Evolutionary conservation across 2,113 vertebrate species (phyloP).

Genomic region (Hystrix cristata): DNA sequence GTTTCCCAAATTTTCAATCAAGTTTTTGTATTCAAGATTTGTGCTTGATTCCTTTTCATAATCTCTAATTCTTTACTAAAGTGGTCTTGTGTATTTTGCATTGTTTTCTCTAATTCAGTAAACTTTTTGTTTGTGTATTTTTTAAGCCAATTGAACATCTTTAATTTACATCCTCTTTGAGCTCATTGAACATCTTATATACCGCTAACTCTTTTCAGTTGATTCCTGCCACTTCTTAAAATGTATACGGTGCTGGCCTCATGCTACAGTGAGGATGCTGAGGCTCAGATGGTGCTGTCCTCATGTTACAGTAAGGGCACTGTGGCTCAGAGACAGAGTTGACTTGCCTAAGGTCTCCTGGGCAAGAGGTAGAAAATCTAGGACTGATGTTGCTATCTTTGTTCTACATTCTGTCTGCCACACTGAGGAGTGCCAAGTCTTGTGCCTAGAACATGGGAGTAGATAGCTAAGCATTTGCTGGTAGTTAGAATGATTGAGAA

Average conservation of each 20-base stretch:
- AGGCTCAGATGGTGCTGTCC: background rate
- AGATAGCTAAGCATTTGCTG: background rate
- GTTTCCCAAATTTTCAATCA: background rate
- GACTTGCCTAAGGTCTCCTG: background rate
- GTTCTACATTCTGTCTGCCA: background rate
- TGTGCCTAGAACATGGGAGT: background rate
- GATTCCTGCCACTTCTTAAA: background rate
- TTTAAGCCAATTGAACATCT: background rate
- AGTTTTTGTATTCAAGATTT: background rate
- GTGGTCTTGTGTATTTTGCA: background rate
- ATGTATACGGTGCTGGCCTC: background rate
- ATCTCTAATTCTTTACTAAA: background rate
- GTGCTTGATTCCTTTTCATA: background rate
- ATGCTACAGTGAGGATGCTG: background rate
- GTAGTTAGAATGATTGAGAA: slow-evolving; percentile 10
- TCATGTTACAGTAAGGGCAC: background rate
- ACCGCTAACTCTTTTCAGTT: background rate
- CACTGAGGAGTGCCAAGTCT: background rate
- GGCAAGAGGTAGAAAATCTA: slow-evolving; percentile 19
- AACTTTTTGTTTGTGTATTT: background rate
- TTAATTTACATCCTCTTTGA: background rate
- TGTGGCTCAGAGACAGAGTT: background rate
- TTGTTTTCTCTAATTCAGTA: background rate
- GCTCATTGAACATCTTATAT: background rate
- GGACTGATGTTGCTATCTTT: background rate